Evolutionary conservation across 92 coral and sea anemone species (phyloP).

Genomic region (Heteractis magnifica): DNA sequence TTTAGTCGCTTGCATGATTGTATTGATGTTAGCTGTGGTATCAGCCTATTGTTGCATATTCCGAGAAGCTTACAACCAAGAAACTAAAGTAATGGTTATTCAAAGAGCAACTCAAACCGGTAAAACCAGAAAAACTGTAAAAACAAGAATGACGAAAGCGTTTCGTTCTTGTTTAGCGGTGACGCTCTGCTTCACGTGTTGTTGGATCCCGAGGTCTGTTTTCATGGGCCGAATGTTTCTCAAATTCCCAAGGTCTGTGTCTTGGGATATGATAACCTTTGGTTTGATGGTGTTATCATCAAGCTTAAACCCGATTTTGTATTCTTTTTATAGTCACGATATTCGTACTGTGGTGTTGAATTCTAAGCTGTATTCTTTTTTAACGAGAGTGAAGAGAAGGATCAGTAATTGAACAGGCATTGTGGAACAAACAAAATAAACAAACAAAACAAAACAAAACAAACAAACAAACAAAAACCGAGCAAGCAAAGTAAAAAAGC

Average conservation of each 20-base stretch:
- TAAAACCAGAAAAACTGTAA: slow-evolving; percentile 3
- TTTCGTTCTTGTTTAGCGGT: slow-evolving; percentile 52
- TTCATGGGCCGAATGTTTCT: slow-evolving; percentile 25
- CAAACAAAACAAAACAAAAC: too few species aligned
- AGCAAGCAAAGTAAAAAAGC: too few species aligned
- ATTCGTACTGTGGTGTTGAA: slow-evolving; percentile 16
- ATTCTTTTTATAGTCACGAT: slow-evolving; percentile 44
- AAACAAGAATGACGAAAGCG: slow-evolving; percentile 26
- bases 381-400: not conserved
- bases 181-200: slow-evolving; percentile 38
- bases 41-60: slow-evolving; percentile 38
- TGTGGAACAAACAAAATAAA: not conserved
- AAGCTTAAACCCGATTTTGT: slow-evolving; percentile 38
- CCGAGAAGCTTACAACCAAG: slow-evolving; percentile 32
- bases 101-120: slow-evolving; percentile 3
- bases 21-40: slow-evolving; percentile 11
- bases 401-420: not conserved
- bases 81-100: not conserved
- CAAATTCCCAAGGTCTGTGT: not conserved
- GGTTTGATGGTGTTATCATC: slow-evolving; percentile 44
- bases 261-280: slow-evolving; percentile 40
- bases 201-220: slow-evolving; percentile 44
- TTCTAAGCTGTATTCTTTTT: not conserved
- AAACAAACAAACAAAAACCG: too few species aligned
- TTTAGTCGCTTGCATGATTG: slow-evolving; percentile 14